Percentiles rank a stretch among this genome's conserved stretches.
phyloP scores from a whole-genome alignment of 2,113 vertebrate genomes.

The Oryctolagus cuniculus region DNA sequence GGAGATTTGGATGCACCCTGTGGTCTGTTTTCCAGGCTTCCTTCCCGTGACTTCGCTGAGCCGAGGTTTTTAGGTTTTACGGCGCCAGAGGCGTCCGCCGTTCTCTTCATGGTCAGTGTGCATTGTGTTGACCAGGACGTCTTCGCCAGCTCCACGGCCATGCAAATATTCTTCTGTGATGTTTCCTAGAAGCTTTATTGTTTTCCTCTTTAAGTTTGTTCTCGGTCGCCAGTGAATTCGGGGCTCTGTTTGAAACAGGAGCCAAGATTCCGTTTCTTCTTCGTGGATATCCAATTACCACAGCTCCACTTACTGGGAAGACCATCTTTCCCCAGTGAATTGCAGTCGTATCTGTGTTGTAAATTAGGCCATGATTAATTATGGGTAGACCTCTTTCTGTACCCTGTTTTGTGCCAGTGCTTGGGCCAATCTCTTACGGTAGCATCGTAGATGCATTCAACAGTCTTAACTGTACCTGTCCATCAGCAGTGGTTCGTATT shows the following conservation, averaged over 20 bases:
- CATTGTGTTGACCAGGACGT: not conserved
- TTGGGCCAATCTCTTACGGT: not conserved
- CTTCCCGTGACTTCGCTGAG: not conserved
- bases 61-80: constrained; percentile 14
- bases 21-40: not conserved
- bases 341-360: not conserved
- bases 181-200: constrained; percentile 12
- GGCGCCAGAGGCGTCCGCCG: not conserved
- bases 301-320: not conserved
- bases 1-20: not conserved
- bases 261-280: not conserved
- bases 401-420: not conserved
- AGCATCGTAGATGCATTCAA: too few species aligned
- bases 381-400: not conserved
- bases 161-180: not conserved
- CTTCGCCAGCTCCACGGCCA: not conserved
- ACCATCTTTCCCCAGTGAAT: not conserved
- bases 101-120: not conserved
- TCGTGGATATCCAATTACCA: not conserved
- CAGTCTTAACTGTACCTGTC: too few species aligned
- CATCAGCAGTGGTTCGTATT: too few species aligned
- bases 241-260: not conserved
- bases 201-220: constrained; percentile 34
- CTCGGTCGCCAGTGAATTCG: not conserved
- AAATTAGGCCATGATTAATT: not conserved